Evolutionary conservation across 53 echinoderm and acorn worm genomes (phyloP).

Genomic region (Echinometra lucunter): DNA sequence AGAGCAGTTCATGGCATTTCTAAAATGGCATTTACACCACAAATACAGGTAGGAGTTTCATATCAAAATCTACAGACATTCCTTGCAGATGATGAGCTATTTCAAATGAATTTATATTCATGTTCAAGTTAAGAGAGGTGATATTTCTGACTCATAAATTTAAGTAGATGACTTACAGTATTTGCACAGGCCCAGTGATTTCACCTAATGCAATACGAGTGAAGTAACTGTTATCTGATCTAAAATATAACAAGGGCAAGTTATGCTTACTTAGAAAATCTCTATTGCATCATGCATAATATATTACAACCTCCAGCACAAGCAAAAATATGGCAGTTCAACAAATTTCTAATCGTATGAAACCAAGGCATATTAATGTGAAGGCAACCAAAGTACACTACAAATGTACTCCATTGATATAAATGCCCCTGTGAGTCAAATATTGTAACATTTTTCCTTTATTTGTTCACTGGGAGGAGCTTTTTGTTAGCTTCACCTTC

Average conservation of each 20-base stretch:
- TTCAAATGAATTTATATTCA: background rate
- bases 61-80: background rate
- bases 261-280: background rate
- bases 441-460: background rate
- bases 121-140: background rate
- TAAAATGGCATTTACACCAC: background rate
- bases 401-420: background rate
- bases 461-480: background rate
- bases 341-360: background rate
- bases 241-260: background rate
- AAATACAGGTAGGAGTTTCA: background rate
- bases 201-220: background rate
- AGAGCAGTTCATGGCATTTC: background rate
- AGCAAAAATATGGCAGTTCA: background rate
- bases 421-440: background rate
- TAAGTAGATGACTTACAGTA: background rate
- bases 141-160: background rate
- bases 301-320: background rate
- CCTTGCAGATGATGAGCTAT: background rate
- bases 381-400: background rate
- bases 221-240: background rate
- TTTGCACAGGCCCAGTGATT: background rate
- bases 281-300: background rate
- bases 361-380: background rate
- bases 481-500: background rate